Conservation (phyloP, 2,888 invertebrate genomes). For the Lasioglossum zephyrum region DNA sequence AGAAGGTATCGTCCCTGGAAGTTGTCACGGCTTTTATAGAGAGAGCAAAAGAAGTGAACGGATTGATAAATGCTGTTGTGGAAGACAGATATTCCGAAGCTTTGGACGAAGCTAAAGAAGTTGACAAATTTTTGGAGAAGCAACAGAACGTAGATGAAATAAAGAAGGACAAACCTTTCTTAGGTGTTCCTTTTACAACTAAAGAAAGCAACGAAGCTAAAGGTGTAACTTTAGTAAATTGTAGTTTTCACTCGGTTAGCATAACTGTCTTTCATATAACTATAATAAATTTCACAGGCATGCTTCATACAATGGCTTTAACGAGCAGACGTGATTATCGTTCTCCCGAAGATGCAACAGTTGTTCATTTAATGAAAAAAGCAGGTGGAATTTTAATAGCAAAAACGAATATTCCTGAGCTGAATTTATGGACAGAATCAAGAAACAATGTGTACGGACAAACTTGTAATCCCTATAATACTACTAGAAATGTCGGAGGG, state of each 20-base stretch:
- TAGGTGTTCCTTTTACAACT: conserved; percentile 96
- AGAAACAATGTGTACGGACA: conserved; percentile 95
- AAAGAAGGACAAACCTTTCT: conserved; percentile 90
- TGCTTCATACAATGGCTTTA: conserved; percentile 90
- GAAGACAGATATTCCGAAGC: conserved; percentile 92
- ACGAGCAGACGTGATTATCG: conserved; percentile 87
- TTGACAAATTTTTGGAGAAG: conserved; percentile 89
- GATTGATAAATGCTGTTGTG: conserved; percentile 92
- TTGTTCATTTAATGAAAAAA: conserved; percentile 89
- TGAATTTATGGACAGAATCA: conserved; percentile 96
- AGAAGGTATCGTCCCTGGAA: conserved; percentile 88
- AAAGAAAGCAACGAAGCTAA: conserved; percentile 94
- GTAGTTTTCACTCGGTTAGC: background rate
- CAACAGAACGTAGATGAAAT: conserved; percentile 87
- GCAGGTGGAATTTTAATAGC: conserved; percentile 95
- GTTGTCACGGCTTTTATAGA: conserved; percentile 91
- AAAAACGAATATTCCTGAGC: conserved; percentile 96
- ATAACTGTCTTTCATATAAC: background rate
- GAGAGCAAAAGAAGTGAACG: conserved; percentile 91
- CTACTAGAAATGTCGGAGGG: conserved; percentile 94
- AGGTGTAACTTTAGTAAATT: conserved; percentile 85
- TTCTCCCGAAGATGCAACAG: conserved; percentile 91
- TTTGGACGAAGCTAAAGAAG: conserved; percentile 89
- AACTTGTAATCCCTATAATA: conserved; percentile 96
- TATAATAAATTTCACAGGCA: conserved; percentile 64